Conservation (phyloP, 2,113 vertebrate genomes). For the Pelobates fuscus region DNA sequence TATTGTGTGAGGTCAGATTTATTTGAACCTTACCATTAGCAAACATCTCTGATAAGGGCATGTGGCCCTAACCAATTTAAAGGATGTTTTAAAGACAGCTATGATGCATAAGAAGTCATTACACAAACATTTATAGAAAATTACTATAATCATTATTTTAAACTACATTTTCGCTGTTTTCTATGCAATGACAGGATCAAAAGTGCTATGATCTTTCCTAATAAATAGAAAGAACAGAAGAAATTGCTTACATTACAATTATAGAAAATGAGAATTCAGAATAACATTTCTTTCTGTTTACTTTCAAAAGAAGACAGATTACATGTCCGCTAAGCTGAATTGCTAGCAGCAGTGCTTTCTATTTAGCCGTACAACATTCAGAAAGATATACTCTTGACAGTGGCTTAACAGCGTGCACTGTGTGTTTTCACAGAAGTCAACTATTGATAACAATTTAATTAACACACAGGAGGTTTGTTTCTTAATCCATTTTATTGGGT, state of each 20-base stretch:
- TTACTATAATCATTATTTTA: constrained; percentile 50
- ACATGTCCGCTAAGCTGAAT: not conserved
- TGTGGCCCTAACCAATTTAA: constrained; percentile 41
- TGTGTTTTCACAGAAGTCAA: constrained; percentile 25
- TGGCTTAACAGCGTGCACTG: constrained; percentile 18
- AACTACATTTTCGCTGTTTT: constrained; percentile 40
- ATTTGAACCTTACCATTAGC: constrained; percentile 41
- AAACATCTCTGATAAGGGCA: constrained; percentile 31
- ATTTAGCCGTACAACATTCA: constrained; percentile 2
- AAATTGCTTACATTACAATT: constrained; percentile 27
- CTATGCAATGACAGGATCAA: constrained; percentile 44
- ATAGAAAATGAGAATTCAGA: constrained; percentile 20
- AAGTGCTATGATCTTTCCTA: constrained; percentile 44
- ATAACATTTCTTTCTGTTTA: constrained; percentile 12
- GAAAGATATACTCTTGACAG: not conserved
- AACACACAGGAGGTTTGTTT: constrained; percentile 39
- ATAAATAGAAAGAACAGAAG: constrained; percentile 27
- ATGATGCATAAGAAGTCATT: constrained; percentile 41
- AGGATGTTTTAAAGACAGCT: constrained; percentile 34
- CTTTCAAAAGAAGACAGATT: constrained; percentile 22
- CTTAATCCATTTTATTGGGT: constrained; percentile 41
- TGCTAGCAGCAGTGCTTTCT: not conserved
- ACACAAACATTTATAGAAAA: constrained; percentile 41
- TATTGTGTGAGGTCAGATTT: constrained; percentile 32
- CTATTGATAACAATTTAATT: constrained; percentile 42